A percentile compares a stretch with the other conserved stretches of the same genome.
phyloP scores from a whole-genome alignment of 2,888 invertebrate species.

The Dione vanillae region DNA sequence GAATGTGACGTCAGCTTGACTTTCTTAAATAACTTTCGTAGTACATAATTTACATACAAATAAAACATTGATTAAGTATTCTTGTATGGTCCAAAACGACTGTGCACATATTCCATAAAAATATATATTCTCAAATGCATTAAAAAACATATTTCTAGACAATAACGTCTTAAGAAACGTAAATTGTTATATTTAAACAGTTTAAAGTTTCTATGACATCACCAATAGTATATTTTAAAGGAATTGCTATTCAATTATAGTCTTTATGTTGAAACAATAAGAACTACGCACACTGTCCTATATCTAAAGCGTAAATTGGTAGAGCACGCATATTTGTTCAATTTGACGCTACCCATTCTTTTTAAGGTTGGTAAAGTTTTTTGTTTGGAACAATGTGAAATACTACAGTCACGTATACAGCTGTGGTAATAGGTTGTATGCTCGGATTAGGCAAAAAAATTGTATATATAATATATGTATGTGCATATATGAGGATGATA shows the following conservation, averaged over 20 bases:
- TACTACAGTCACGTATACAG: not conserved
- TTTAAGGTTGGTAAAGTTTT: conserved; percentile 36
- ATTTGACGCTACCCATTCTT: conserved; percentile 48
- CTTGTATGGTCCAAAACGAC: no score
- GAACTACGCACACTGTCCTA: not conserved
- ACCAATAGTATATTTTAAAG: conserved; percentile 2
- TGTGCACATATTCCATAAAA: no score
- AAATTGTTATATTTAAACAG: conserved; percentile 20
- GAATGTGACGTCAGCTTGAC: no score
- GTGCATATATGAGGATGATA: no score
- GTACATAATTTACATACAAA: no score
- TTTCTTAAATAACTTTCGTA: no score
- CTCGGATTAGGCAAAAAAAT: not conserved
- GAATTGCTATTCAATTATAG: not conserved
- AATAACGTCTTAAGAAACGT: conserved; percentile 12
- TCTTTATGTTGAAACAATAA: not conserved
- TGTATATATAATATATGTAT: no score
- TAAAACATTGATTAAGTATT: no score
- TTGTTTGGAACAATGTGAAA: not conserved
- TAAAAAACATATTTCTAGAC: not conserved
- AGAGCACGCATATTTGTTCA: conserved; percentile 54
- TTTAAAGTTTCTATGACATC: conserved; percentile 21
- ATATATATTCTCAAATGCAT: not conserved
- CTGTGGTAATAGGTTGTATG: not conserved
- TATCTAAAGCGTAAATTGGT: conserved; percentile 58